Conservation (phyloP, 1,140 invertebrate genomes). For the Brachionus plicatilis region DNA sequence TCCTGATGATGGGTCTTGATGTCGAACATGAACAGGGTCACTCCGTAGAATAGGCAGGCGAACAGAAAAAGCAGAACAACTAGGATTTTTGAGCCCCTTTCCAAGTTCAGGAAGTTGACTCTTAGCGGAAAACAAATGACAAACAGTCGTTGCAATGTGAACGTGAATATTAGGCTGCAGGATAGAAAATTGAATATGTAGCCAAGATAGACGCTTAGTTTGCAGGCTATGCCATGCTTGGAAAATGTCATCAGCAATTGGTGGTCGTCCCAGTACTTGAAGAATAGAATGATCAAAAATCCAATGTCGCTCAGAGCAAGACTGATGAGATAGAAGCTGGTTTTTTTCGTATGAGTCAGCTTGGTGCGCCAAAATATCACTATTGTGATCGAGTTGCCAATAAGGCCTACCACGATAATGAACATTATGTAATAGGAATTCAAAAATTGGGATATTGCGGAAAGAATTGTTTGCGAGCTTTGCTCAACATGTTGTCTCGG, state of each 20-base stretch:
- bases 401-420: background rate
- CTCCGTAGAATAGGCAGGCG: background rate
- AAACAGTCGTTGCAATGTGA: constrained; percentile 33
- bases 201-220: constrained; percentile 18
- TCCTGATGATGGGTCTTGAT: background rate
- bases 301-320: constrained; percentile 25
- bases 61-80: background rate
- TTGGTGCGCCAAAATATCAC: constrained; percentile 32
- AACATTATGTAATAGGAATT: constrained; percentile 20
- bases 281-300: background rate
- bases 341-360: constrained; percentile 9
- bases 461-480: background rate
- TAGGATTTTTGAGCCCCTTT: constrained; percentile 3
- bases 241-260: background rate
- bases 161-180: constrained; percentile 4
- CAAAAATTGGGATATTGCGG: background rate
- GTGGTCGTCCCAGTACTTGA: background rate
- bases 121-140: constrained; percentile 30
- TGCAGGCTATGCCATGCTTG: background rate
- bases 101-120: constrained; percentile 14
- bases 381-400: constrained; percentile 30
- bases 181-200: constrained; percentile 35
- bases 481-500: background rate
- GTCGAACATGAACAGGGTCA: background rate
- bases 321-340: constrained; percentile 23